Conservation (phyloP, 2,888 invertebrate genomes). For the Epinotia brunnichana region DNA sequence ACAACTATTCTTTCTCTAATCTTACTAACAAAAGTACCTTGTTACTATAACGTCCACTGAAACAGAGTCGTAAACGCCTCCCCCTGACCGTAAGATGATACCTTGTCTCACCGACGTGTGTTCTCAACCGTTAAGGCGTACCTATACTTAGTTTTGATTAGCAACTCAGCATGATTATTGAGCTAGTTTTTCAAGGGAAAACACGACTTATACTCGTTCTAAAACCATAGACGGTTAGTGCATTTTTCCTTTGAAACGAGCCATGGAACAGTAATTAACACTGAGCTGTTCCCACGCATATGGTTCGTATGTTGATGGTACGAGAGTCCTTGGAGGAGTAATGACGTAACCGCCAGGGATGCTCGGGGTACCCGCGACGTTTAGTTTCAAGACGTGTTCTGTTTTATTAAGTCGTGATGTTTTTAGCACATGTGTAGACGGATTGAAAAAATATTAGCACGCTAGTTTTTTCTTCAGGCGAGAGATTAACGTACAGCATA, state of each 20-base stretch:
- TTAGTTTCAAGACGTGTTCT: background rate
- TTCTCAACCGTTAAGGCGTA: slow-evolving; percentile 15
- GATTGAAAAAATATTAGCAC: slow-evolving; percentile 21
- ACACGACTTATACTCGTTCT: background rate
- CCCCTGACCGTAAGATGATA: background rate
- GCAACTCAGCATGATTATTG: slow-evolving; percentile 9
- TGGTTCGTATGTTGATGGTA: slow-evolving; percentile 15
- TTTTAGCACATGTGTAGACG: slow-evolving; percentile 24
- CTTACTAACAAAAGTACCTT: background rate
- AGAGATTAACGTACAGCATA: background rate
- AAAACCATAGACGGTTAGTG: background rate
- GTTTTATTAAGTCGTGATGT: slow-evolving; percentile 25
- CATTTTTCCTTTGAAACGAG: slow-evolving; percentile 2
- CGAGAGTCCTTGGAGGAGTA: background rate
- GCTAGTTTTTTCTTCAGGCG: background rate
- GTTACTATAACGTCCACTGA: background rate
- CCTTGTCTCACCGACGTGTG: slow-evolving; percentile 15
- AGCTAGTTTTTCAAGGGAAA: slow-evolving; percentile 2
- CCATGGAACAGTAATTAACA: slow-evolving; percentile 5
- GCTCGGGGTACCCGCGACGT: background rate
- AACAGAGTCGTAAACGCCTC: background rate
- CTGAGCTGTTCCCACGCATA: slow-evolving; percentile 14
- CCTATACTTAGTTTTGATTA: slow-evolving; percentile 24
- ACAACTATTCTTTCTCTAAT: no score
- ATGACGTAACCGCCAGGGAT: background rate